phyloP scores from a whole-genome alignment of 53 echinoderm and acorn worm genomes.

The Crossaster papposus region DNA sequence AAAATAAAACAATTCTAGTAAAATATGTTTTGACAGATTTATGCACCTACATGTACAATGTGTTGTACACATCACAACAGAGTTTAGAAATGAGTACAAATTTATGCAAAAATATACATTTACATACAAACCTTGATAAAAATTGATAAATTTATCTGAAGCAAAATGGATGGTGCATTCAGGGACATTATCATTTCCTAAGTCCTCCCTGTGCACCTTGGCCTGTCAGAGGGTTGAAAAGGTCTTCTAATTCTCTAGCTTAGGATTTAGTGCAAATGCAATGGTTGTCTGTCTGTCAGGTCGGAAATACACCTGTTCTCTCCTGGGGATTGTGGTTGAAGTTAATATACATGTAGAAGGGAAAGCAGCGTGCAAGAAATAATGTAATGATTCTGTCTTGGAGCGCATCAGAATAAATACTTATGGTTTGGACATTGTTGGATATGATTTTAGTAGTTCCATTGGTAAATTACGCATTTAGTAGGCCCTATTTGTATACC shows the following conservation, averaged over 20 bases:
- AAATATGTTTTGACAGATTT: no score
- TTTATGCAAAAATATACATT: no score
- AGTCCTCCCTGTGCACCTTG: background rate
- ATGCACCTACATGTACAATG: no score
- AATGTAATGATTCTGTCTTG: background rate
- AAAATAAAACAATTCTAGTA: no score
- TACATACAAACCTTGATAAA: no score
- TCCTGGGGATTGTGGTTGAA: conserved; percentile 46
- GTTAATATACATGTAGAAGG: conserved; percentile 22
- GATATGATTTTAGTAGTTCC: background rate
- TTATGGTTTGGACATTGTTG: no score
- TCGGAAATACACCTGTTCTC: conserved; percentile 35
- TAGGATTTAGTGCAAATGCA: conserved; percentile 27
- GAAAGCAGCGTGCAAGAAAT: conserved; percentile 1
- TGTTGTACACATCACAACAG: no score
- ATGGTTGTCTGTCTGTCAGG: no score
- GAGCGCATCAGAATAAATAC: background rate
- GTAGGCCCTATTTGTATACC: no score
- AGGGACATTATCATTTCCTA: conserved; percentile 3
- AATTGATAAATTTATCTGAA: background rate
- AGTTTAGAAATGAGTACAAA: no score
- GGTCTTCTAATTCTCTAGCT: background rate
- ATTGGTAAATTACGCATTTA: no score
- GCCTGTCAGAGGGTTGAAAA: background rate
- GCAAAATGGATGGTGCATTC: background rate